phyloP scores from a whole-genome alignment of 2,797 vertebrate species.

The Loriculus beryllinus region DNA sequence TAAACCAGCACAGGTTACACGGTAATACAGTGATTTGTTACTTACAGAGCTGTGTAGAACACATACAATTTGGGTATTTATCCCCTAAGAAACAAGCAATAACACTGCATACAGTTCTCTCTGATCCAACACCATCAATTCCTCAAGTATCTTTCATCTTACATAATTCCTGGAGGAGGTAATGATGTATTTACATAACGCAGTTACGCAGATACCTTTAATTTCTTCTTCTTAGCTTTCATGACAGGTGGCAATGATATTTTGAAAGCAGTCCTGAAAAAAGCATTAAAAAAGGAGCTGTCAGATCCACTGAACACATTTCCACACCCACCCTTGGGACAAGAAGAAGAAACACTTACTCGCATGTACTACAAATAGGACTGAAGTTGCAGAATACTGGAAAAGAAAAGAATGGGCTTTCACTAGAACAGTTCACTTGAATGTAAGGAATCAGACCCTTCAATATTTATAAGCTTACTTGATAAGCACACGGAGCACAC shows the following conservation, averaged over 20 bases:
- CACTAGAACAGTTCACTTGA: not conserved
- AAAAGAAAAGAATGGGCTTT: slow-evolving; percentile 11
- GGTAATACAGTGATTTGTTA: not conserved
- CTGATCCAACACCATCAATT: not conserved
- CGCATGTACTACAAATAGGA: slow-evolving; percentile 99
- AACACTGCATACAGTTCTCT: not conserved
- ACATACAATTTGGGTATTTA: not conserved
- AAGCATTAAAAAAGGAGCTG: not conserved
- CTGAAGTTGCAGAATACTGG: slow-evolving; percentile 99
- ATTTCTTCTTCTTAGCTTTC: slow-evolving; percentile 97
- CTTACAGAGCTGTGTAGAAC: not conserved
- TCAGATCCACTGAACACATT: not conserved
- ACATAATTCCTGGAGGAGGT: not conserved
- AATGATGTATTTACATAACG: not conserved
- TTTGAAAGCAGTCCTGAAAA: slow-evolving; percentile 92
- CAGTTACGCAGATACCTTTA: slow-evolving; percentile 77
- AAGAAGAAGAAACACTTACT: slow-evolving; percentile 82
- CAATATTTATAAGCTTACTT: slow-evolving; percentile 78
- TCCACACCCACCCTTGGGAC: not conserved
- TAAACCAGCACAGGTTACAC: not conserved
- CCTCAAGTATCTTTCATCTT: not conserved
- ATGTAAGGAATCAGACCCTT: not conserved
- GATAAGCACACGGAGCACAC: slow-evolving; percentile 98
- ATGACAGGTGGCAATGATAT: slow-evolving; percentile 93
- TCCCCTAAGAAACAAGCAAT: not conserved